phyloP scores from a whole-genome alignment of 2,888 invertebrate species.

The Anaspis maculata region DNA sequence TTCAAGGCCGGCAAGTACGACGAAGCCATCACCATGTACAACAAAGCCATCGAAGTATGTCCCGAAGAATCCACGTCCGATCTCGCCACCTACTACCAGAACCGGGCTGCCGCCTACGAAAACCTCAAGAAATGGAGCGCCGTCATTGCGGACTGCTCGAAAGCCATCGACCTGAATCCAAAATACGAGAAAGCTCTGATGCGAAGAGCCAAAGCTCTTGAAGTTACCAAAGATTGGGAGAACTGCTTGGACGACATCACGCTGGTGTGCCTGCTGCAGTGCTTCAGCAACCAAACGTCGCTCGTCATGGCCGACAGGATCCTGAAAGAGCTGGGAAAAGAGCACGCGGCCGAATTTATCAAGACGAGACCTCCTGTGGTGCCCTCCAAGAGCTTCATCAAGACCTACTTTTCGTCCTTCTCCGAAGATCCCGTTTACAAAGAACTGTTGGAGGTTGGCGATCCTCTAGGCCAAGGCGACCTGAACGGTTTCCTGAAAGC shows the following conservation, averaged over 20 bases:
- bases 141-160: conserved; percentile 80
- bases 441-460: conserved; percentile 39
- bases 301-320: conserved; percentile 81
- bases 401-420: conserved; percentile 82
- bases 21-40: conserved; percentile 84
- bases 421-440: conserved; percentile 73
- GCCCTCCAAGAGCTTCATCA: conserved; percentile 81
- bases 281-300: conserved; percentile 74
- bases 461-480: conserved; percentile 32
- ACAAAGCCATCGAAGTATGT: conserved; percentile 87
- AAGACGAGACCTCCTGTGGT: conserved; percentile 60
- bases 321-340: conserved; percentile 70
- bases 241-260: conserved; percentile 87
- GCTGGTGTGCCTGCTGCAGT: conserved; percentile 84
- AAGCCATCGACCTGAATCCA: conserved; percentile 75
- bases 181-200: conserved; percentile 82
- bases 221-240: conserved; percentile 69
- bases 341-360: conserved; percentile 69
- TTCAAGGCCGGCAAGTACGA: conserved; percentile 83
- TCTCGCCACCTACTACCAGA: conserved; percentile 88
- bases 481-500: conserved; percentile 62
- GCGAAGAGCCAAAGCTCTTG: conserved; percentile 75
- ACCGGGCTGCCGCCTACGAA: conserved; percentile 92
- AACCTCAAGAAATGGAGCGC: conserved; percentile 77
- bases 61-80: conserved; percentile 64